These are phyloP conservation scores for Drosophila auraria DNA, from an alignment of 1,140 invertebrate species.

Conservation along the genomic window DNA sequence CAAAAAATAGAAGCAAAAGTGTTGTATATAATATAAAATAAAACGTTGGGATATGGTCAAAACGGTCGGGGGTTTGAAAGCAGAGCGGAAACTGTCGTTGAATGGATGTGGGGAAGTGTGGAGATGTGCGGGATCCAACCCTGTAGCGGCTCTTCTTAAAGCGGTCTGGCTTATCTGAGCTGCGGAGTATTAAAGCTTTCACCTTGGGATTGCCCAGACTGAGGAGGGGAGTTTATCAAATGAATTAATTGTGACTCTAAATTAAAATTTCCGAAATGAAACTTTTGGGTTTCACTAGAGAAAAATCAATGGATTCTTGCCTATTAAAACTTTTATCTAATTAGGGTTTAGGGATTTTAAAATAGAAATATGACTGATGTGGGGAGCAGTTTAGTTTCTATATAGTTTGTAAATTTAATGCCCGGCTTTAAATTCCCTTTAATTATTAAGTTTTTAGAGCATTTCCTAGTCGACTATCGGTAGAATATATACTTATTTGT, in stretches of 20 bases:
- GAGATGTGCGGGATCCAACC: background rate
- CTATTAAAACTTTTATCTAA: constrained; percentile 5
- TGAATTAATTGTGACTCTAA: constrained; percentile 2
- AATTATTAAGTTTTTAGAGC: background rate
- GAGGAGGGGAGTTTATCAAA: constrained; percentile 1
- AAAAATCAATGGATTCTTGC: constrained; percentile 3
- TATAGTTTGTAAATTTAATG: background rate
- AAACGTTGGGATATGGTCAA: constrained; percentile 36
- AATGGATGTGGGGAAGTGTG: constrained; percentile 12
- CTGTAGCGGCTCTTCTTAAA: constrained; percentile 6
- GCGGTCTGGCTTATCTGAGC: constrained; percentile 8
- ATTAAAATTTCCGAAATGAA: background rate
- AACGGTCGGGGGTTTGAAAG: constrained; percentile 16
- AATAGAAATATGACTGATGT: background rate
- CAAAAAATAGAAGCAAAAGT: constrained; percentile 62
- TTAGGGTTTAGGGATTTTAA: background rate
- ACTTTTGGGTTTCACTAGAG: background rate
- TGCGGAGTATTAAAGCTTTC: constrained; percentile 11
- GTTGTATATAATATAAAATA: constrained; percentile 34
- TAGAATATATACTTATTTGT: constrained; percentile 6
- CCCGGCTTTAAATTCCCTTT: background rate
- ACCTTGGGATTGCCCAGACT: background rate
- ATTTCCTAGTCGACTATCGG: background rate
- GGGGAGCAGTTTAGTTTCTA: too few species aligned
- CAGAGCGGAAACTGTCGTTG: constrained; percentile 44